Evolutionary conservation across 2,797 vertebrate genomes (phyloP), one percentile per base, ranked within the genome.

Genomic region (Margarornis squamiger): DNA sequence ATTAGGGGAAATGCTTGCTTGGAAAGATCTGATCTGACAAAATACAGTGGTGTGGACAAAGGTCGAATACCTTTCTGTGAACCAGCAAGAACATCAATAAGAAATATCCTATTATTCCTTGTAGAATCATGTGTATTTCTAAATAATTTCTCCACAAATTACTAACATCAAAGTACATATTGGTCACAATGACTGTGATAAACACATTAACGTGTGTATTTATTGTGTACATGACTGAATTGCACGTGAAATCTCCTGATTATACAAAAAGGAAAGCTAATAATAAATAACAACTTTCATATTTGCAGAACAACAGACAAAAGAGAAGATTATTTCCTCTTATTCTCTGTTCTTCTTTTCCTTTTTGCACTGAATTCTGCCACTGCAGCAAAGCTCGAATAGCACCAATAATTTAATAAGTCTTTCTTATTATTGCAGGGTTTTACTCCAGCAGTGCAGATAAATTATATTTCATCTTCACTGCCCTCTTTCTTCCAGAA

Each of bases 381-480:
- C 49, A 46, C 61, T 82, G 75, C 78, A 68, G 65, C 65, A 88
- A 83, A 90, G 57, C 30, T 91, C 4, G 14, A 91, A 88, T 24
- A 39, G 39, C 45, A 72, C 62, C 51, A 91, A 59, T 86, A 86
- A 94, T 92, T 94, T 82, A 88, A 73, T 85, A 90, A 87, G 19
- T 9, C 62, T 87, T 76, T 92, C 67, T 83, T 83, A 52, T 89
- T 87, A 93, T 72, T 88, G 72, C 84, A 95, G 49, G 23, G 49
- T 92, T 92, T 88, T 23, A 86, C 38, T 94, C 65, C 91, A 90
- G 61, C 70, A 93, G 58, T 12, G 57, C 70, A 87, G 92, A 93
- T 90, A 90, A 93, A 90, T 58, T 68, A 39, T 66, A 41, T 88
- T 89, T 91, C 68, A 86, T 93, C 57, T 88, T 89, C 65, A 65